Percentiles rank a stretch among this genome's conserved stretches.
Evolutionary conservation across 2,113 vertebrate species (phyloP).

Genomic region (Acrocephalus arundinaceus): DNA sequence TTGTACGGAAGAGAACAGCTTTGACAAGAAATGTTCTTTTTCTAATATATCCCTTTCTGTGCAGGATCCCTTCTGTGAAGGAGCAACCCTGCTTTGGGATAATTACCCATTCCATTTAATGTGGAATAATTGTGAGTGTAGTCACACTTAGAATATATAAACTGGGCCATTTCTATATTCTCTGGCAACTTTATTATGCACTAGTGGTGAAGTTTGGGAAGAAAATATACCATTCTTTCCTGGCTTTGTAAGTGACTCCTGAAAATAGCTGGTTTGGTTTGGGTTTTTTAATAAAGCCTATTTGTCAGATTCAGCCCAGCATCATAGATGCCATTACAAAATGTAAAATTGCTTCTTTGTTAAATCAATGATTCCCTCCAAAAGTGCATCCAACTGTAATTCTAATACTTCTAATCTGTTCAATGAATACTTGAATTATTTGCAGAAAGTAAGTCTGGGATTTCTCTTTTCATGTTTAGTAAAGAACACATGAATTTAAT

Average conservation of each 20-base stretch:
- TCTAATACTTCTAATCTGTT: neutral
- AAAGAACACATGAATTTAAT: neutral
- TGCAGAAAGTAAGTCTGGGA: neutral
- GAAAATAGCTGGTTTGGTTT: neutral
- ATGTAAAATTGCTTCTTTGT: neutral
- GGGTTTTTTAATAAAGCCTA: neutral
- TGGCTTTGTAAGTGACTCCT: neutral
- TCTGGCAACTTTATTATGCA: neutral
- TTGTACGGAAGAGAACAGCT: neutral
- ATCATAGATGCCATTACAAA: neutral
- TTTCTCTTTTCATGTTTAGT: neutral
- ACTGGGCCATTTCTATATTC: neutral
- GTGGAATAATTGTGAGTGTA: neutral
- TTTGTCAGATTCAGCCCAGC: neutral
- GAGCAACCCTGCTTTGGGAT: neutral
- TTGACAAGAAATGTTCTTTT: neutral
- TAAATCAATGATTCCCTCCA: neutral
- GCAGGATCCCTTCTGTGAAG: neutral
- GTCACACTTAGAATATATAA: neutral
- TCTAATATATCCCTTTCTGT: neutral
- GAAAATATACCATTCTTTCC: neutral
- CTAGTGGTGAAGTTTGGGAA: neutral
- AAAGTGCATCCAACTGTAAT: neutral
- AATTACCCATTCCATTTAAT: neutral
- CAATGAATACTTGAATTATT: neutral